Evolutionary conservation across 2,888 invertebrate species (phyloP).

Genomic region (Rhorus exstirpatorius): DNA sequence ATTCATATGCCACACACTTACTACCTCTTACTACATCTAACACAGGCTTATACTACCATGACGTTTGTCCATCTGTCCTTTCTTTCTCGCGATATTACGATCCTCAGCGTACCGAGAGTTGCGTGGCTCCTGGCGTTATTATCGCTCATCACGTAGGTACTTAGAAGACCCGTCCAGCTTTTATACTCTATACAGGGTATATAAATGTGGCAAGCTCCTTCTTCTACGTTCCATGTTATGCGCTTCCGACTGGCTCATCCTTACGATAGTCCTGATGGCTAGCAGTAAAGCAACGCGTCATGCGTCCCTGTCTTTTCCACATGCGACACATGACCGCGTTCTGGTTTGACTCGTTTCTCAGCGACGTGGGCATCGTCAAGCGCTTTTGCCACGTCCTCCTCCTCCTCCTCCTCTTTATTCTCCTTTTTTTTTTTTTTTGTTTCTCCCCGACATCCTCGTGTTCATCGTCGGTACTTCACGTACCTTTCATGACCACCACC

Average conservation of each 20-base stretch:
- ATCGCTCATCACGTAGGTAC: conserved; percentile 86
- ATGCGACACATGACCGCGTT: conserved; percentile 73
- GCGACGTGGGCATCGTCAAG: conserved; percentile 62
- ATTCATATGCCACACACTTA: neutral
- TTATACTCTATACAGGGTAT: conserved; percentile 73
- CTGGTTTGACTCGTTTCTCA: conserved; percentile 81
- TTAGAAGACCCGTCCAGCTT: conserved; percentile 83
- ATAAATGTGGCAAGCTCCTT: conserved; percentile 39
- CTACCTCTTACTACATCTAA: no score
- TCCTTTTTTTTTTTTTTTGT: conserved; percentile 50
- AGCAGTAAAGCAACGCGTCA: conserved; percentile 70
- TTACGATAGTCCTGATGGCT: conserved; percentile 57
- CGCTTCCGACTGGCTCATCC: conserved; percentile 68
- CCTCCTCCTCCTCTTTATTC: conserved; percentile 52
- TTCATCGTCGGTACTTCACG: conserved; percentile 66
- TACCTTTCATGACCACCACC: conserved; percentile 68
- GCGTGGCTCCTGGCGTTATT: conserved; percentile 79
- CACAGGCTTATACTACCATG: conserved; percentile 26
- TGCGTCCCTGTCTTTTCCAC: conserved; percentile 71
- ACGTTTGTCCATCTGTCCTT: conserved; percentile 40
- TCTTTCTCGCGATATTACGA: conserved; percentile 37
- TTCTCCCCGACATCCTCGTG: conserved; percentile 59
- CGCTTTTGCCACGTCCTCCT: conserved; percentile 59
- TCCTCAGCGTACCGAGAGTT: conserved; percentile 56
- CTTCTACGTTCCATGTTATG: conserved; percentile 43